Base-by-base conservation (phyloP, 2,797 vertebrate genomes). In the Podarcis lilfordi region DNA sequence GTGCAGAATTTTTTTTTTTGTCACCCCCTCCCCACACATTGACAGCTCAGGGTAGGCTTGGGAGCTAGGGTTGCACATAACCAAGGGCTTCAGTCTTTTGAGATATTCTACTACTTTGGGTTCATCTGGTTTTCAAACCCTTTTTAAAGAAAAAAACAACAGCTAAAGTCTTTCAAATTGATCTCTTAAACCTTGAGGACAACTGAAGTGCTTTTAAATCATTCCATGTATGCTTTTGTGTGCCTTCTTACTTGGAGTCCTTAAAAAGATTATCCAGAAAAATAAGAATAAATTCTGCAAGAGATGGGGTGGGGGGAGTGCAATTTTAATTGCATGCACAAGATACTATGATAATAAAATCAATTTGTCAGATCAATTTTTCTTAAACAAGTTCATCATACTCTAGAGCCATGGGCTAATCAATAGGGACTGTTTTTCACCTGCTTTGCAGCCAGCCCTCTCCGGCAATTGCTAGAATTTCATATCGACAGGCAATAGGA, bases 331-430 rank as follows among this genome's bases (percentile, higher is more conserved):
- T 96, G 88, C 86, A 96, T 95, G 96, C 87, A 92, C 94, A 93
- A 94, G 84, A 96, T 94, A 95, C 92, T 89, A 87, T 94, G 89
- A 96, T 96, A 88, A 85, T 96, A 95, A 95, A 96, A 96, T 97
- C 95, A 93, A 96, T 97, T 95, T 95, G 68, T 85, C 35, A 86
- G 91, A 96, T 97, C 95, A 95, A 95, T 97, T 96, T 97, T 96
- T 96, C 95, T 97, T 97, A 96, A 97, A 96, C 96, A 97, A 96
- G 95, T 96, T 97, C 94, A 96, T 96, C 95, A 95, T 97, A 95
- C 91, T 95, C 93, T 92, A 90, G 89, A 96, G 94, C 92, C 94
- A 94, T 43, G 82, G 95, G 85, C 69, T 88, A 94, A 96, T 97
- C 97, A 96, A 97, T 97, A 96, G 55, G n/a, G 88, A 96, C 96